These are phyloP conservation scores for Monochamus alternatus DNA, from an alignment of 2,888 invertebrate genomes.

Conservation along the genomic window DNA sequence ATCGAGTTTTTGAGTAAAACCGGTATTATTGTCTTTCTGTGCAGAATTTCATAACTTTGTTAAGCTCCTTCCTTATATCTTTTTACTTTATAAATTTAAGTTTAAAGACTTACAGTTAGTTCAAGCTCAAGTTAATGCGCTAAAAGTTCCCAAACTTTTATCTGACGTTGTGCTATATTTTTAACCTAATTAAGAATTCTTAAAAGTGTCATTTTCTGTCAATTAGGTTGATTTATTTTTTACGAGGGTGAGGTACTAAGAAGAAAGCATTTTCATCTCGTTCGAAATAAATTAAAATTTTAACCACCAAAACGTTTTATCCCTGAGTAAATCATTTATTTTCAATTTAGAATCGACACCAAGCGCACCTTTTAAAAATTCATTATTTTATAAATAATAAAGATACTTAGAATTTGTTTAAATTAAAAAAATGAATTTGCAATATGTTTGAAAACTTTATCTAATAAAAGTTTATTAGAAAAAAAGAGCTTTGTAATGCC, in stretches of 20 bases:
- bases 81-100: constrained; percentile 11
- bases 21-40: constrained; percentile 10
- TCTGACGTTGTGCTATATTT: neutral
- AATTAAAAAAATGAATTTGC: too few species aligned
- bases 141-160: constrained; percentile 9
- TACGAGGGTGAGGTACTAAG: neutral
- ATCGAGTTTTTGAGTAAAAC: constrained; percentile 20
- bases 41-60: constrained; percentile 17
- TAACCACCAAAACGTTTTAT: too few species aligned
- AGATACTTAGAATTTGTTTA: too few species aligned
- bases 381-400: too few species aligned
- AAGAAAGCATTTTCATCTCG: too few species aligned
- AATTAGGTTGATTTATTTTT: constrained; percentile 7
- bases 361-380: too few species aligned
- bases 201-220: constrained; percentile 6
- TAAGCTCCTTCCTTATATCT: constrained; percentile 14
- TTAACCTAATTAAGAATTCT: constrained; percentile 1
- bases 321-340: too few species aligned
- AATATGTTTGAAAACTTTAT: too few species aligned
- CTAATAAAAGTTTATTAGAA: too few species aligned
- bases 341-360: too few species aligned
- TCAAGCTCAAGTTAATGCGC: constrained; percentile 2
- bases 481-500: too few species aligned
- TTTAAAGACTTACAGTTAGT: constrained; percentile 10
- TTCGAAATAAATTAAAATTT: too few species aligned